Evolutionary conservation across 2,113 vertebrate species (phyloP).

Genomic region (Pygoscelis antarcticus): DNA sequence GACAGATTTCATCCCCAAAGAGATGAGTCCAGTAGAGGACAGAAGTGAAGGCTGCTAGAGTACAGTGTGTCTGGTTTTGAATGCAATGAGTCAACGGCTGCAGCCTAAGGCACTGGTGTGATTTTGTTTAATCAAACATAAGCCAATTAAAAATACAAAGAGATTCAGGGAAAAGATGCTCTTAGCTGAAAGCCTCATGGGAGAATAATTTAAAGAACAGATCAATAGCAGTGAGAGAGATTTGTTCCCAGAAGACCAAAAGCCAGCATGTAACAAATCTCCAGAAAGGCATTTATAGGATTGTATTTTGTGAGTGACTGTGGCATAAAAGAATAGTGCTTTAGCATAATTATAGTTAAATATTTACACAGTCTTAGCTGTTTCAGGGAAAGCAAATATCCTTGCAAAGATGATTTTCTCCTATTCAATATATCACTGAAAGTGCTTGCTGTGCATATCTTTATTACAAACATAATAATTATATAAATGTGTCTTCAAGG

Average conservation of each 20-base stretch:
- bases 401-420: slow-evolving; percentile 26
- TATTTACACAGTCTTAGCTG: slow-evolving; percentile 58
- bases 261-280: slow-evolving; percentile 62
- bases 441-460: background rate
- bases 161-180: slow-evolving; percentile 66
- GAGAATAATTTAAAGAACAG: slow-evolving; percentile 71
- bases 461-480: slow-evolving; percentile 1
- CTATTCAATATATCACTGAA: background rate
- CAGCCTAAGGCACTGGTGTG: slow-evolving; percentile 58
- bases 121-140: slow-evolving; percentile 75
- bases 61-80: slow-evolving; percentile 42
- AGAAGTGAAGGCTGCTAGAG: background rate
- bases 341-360: slow-evolving; percentile 62
- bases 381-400: slow-evolving; percentile 49
- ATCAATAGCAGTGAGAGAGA: slow-evolving; percentile 64
- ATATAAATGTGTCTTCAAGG: background rate
- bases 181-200: slow-evolving; percentile 60
- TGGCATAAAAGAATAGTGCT: slow-evolving; percentile 42
- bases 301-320: slow-evolving; percentile 46
- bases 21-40: slow-evolving; percentile 50
- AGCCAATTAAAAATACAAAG: slow-evolving; percentile 75
- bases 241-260: slow-evolving; percentile 61
- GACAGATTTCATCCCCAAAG: slow-evolving; percentile 49
- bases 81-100: background rate
- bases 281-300: slow-evolving; percentile 31